phyloP scores from a whole-genome alignment of 2,797 vertebrate species.

The Falco columbarius region DNA sequence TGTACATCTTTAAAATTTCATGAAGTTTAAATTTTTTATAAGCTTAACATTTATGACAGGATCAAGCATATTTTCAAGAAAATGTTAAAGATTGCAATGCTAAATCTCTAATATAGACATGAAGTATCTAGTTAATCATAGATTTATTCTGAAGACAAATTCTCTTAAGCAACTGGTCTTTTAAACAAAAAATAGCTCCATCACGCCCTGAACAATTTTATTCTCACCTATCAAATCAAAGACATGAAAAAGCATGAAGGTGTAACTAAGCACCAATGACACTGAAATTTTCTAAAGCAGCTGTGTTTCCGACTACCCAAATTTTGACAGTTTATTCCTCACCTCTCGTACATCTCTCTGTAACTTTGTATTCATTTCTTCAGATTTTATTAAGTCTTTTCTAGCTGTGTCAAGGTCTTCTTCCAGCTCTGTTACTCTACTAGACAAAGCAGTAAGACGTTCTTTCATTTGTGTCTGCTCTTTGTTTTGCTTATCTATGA shows the following conservation, averaged over 20 bases:
- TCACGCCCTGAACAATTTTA: neutral
- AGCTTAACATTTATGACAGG: neutral
- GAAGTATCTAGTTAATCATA: neutral
- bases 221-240: neutral
- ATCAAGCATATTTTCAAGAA: neutral
- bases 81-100: neutral
- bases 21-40: neutral
- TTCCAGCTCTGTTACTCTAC: conserved; percentile 89
- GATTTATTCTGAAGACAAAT: neutral
- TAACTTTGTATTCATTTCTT: conserved; percentile 90
- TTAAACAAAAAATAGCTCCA: neutral
- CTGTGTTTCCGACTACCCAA: neutral
- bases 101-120: neutral
- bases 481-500: conserved; percentile 88
- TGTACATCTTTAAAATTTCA: neutral
- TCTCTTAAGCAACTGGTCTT: neutral
- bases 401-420: conserved; percentile 95
- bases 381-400: conserved; percentile 95
- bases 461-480: conserved; percentile 96
- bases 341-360: conserved; percentile 95
- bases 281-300: neutral
- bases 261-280: neutral
- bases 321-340: conserved; percentile 17
- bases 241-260: neutral
- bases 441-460: conserved; percentile 86